Conservation (phyloP, 2,797 vertebrate species). For the Meriones psammophilus region DNA sequence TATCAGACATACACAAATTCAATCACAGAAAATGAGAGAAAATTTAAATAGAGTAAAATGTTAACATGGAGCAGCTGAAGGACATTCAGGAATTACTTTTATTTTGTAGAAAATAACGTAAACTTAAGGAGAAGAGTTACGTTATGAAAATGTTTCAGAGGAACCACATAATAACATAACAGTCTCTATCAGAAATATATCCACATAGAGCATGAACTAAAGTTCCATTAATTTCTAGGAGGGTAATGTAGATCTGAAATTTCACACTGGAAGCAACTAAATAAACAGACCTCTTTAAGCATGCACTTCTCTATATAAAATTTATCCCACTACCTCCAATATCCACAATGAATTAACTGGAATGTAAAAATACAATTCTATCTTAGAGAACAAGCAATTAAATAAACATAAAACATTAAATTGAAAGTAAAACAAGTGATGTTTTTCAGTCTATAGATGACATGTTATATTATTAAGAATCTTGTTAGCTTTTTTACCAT, state of each 20-base stretch:
- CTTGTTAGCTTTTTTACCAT: neutral
- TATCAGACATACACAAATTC: neutral
- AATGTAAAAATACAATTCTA: constrained; percentile 6
- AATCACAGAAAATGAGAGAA: constrained; percentile 13
- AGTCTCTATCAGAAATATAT: constrained; percentile 4
- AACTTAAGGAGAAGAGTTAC: neutral
- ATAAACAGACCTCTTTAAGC: neutral
- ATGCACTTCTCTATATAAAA: neutral
- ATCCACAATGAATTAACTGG: neutral
- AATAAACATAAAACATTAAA: constrained; percentile 48
- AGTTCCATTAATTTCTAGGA: constrained; percentile 1
- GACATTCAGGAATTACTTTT: neutral
- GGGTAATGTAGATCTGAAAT: neutral
- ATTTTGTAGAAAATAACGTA: constrained; percentile 26
- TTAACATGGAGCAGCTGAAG: neutral
- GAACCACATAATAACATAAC: neutral
- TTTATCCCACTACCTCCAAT: neutral
- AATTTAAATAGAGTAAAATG: constrained; percentile 29
- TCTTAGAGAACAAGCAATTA: neutral
- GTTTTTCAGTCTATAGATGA: constrained; percentile 34
- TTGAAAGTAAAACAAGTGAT: neutral
- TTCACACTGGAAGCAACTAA: constrained; percentile 15
- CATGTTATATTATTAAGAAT: neutral
- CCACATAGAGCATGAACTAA: constrained; percentile 5
- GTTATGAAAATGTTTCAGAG: constrained; percentile 43